These are phyloP conservation scores for Resseliella maxima DNA, from an alignment of 2,888 invertebrate species.

Conservation along the genomic window DNA sequence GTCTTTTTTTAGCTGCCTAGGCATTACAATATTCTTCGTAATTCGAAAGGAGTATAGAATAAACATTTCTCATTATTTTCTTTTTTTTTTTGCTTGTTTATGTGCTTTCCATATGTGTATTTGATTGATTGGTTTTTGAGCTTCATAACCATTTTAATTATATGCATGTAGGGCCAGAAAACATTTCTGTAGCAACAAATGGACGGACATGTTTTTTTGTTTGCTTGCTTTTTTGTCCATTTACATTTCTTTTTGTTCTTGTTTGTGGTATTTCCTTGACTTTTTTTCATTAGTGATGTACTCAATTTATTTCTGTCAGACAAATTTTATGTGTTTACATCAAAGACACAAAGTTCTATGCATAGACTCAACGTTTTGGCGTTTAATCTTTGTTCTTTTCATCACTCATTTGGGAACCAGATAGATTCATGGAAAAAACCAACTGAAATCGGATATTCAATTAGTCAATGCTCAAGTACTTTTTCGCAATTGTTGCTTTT, in stretches of 20 bases:
- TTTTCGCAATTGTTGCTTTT: neutral
- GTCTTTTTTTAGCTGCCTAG: neutral
- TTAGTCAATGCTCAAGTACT: conserved; percentile 47
- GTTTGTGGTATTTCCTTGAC: neutral
- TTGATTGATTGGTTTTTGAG: conserved; percentile 42
- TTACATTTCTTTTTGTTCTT: neutral
- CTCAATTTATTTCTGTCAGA: conserved; percentile 48
- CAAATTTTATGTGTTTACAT: conserved; percentile 41
- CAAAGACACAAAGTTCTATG: conserved; percentile 8
- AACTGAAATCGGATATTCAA: conserved; percentile 45
- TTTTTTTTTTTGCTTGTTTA: neutral
- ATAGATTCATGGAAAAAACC: conserved; percentile 37
- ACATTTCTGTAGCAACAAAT: too few relatives aligned
- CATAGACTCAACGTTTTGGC: neutral
- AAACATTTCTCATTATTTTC: neutral
- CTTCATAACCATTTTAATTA: too few relatives aligned
- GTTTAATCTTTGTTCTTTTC: neutral
- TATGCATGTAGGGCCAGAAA: too few relatives aligned
- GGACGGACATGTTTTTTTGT: neutral
- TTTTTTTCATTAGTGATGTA: too few relatives aligned
- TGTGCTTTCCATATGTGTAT: conserved; percentile 25
- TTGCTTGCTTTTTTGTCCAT: neutral
- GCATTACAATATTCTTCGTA: neutral
- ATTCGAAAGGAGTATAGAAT: neutral
- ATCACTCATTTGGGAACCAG: neutral